These are phyloP conservation scores for Philopedon plagiatum DNA, from an alignment of 2,888 invertebrate genomes.

Conservation along the genomic window DNA sequence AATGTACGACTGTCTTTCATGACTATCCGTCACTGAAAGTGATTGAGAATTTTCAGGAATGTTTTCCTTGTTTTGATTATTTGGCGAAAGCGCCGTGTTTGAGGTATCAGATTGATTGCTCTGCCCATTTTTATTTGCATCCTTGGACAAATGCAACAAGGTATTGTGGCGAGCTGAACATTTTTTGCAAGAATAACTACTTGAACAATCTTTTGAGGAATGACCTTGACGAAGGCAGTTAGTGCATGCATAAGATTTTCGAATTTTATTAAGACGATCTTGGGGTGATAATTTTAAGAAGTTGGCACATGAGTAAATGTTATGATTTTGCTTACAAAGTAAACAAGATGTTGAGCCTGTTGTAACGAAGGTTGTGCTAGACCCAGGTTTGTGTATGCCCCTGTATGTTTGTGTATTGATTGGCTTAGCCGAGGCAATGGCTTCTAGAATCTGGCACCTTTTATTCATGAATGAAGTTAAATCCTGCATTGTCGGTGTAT, in stretches of 20 bases:
- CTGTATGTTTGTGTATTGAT: no score
- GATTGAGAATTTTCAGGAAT: background rate
- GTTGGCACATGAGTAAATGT: conserved; percentile 7
- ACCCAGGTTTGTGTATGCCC: background rate
- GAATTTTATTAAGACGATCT: conserved; percentile 4
- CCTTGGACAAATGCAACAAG: conserved; percentile 10
- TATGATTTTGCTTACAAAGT: background rate
- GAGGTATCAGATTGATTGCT: background rate
- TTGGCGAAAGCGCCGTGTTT: background rate
- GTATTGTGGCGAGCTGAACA: conserved; percentile 15
- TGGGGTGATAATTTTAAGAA: conserved; percentile 6
- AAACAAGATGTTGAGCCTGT: background rate
- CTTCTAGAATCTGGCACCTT: no score
- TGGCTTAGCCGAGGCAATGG: no score
- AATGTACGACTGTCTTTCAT: background rate
- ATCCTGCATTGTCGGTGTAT: background rate
- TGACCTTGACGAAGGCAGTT: conserved; percentile 19
- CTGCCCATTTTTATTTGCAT: background rate
- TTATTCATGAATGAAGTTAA: background rate
- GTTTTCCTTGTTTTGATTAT: background rate
- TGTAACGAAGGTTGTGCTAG: background rate
- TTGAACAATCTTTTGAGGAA: conserved; percentile 16
- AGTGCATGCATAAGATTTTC: conserved; percentile 10
- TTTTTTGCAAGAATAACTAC: conserved; percentile 1
- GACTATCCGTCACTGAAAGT: background rate